Evolutionary conservation across 1,140 invertebrate species (phyloP).

Genomic region (Papilio xuthus): DNA sequence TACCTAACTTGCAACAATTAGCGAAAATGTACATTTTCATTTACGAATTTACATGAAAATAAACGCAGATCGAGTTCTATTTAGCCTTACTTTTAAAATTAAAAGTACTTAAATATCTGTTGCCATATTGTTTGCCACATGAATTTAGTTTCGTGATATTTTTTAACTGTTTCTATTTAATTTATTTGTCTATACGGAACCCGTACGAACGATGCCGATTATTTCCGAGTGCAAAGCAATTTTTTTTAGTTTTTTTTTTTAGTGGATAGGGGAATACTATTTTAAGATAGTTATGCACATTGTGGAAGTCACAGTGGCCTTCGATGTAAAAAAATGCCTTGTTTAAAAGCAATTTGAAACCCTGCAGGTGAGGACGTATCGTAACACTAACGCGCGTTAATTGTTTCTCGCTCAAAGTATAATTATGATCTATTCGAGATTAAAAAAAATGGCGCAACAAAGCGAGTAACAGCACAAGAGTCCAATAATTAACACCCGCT

Average conservation of each 20-base stretch:
- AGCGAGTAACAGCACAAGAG: slow-evolving; percentile 70
- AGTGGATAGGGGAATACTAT: slow-evolving; percentile 66
- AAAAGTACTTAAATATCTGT: slow-evolving; percentile 79
- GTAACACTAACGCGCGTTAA: slow-evolving; percentile 44
- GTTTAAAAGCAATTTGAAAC: slow-evolving; percentile 68
- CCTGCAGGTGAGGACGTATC: slow-evolving; percentile 47
- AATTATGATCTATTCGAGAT: slow-evolving; percentile 53
- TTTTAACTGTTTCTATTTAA: slow-evolving; percentile 70
- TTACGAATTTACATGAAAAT: slow-evolving; percentile 37
- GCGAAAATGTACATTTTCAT: slow-evolving; percentile 41
- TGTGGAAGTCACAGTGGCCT: slow-evolving; percentile 76
- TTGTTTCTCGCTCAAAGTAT: slow-evolving; percentile 51
- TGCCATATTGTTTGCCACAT: slow-evolving; percentile 81
- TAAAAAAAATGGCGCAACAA: slow-evolving; percentile 61
- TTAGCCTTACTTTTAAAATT: slow-evolving; percentile 67
- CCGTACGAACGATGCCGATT: slow-evolving; percentile 65
- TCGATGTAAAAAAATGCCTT: slow-evolving; percentile 68
- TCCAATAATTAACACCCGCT: slow-evolving; percentile 76
- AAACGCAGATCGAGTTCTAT: slow-evolving; percentile 49
- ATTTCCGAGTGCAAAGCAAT: slow-evolving; percentile 54
- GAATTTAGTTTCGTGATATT: slow-evolving; percentile 78
- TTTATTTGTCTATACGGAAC: slow-evolving; percentile 66
- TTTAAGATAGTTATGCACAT: slow-evolving; percentile 75
- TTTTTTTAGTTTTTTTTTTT: slow-evolving; percentile 49
- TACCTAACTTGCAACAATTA: slow-evolving; percentile 57